phyloP scores from a whole-genome alignment of 2,888 invertebrate genomes.

The Hetaerina titia region DNA sequence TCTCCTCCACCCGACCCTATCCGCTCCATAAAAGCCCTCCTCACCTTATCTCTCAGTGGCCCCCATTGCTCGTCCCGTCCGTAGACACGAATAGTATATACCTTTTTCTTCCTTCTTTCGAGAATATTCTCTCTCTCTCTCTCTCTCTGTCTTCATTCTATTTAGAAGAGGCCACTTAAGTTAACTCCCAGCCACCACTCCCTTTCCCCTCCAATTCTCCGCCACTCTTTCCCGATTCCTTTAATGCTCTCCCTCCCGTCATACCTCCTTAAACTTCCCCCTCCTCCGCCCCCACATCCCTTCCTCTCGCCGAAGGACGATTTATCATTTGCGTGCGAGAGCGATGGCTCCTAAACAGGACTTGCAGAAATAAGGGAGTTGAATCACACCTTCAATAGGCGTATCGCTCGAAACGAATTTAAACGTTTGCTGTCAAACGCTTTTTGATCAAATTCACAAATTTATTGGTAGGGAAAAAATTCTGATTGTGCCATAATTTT shows the following conservation, averaged over 20 bases:
- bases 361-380: neutral
- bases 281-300: neutral
- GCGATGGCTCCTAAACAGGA: neutral
- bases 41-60: neutral
- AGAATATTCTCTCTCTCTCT: neutral
- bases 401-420: neutral
- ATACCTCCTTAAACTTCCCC: neutral
- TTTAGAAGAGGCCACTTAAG: neutral
- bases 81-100: neutral
- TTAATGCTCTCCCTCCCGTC: neutral
- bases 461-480: too few relatives aligned
- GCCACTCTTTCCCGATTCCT: neutral
- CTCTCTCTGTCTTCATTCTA: neutral
- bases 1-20: too few relatives aligned
- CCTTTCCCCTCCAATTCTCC: neutral
- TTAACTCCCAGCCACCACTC: neutral
- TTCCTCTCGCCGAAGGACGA: neutral
- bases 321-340: constrained; percentile 16
- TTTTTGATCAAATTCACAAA: neutral
- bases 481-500: too few relatives aligned
- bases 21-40: neutral
- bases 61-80: neutral
- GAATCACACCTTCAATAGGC: neutral
- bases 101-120: neutral
- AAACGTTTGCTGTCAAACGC: neutral